phyloP scores from a whole-genome alignment of 2,888 invertebrate species.

The Cotesia congregata region DNA sequence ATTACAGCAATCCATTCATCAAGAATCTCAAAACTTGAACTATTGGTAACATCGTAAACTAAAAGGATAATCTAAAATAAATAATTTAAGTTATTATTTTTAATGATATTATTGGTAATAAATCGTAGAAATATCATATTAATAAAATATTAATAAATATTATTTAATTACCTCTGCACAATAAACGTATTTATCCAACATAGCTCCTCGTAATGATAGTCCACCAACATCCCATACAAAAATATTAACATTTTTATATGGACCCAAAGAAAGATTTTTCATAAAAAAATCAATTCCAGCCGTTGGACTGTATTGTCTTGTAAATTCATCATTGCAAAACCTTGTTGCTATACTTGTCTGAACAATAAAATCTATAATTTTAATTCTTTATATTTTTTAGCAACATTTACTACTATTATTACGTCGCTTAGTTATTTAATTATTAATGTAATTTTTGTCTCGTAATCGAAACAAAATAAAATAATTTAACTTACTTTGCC shows the following conservation, averaged over 20 bases:
- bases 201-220: conserved; percentile 80
- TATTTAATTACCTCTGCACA: conserved; percentile 76
- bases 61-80: conserved; percentile 80
- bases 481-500: conserved; percentile 79
- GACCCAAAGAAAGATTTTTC: conserved; percentile 75
- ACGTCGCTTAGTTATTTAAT: background rate
- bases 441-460: background rate
- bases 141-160: no score
- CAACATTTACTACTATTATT: no score
- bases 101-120: no score
- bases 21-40: conserved; percentile 83
- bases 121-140: no score
- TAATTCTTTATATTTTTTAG: conserved; percentile 21
- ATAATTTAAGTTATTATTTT: background rate
- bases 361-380: conserved; percentile 51
- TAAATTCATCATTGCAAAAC: conserved; percentile 79
- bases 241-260: conserved; percentile 75
- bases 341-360: conserved; percentile 77
- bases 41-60: conserved; percentile 88
- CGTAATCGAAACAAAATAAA: background rate
- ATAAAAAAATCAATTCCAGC: conserved; percentile 82
- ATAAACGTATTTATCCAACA: conserved; percentile 84
- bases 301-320: conserved; percentile 76
- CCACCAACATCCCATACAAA: conserved; percentile 91
- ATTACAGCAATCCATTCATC: conserved; percentile 79